phyloP scores from a whole-genome alignment of 2,888 invertebrate genomes.

The Philhelius pedissequus region DNA sequence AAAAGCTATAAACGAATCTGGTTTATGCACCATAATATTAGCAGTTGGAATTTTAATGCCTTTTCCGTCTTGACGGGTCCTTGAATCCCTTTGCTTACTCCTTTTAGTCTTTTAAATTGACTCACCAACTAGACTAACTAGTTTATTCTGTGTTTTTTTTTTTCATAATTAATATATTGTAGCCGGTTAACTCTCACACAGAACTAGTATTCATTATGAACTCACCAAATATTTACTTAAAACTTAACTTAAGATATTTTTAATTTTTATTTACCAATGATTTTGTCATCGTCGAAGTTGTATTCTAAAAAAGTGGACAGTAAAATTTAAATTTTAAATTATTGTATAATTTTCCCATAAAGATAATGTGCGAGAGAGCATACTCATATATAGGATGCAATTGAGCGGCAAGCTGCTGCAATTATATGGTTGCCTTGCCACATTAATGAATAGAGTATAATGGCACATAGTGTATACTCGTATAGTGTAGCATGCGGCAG shows the following conservation, averaged over 20 bases:
- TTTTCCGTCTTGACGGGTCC: background rate
- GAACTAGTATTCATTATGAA: background rate
- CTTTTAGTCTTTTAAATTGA: constrained; percentile 6
- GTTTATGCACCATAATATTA: constrained; percentile 28
- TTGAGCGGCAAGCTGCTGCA: constrained; percentile 43
- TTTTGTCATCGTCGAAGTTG: background rate
- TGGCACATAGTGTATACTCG: background rate
- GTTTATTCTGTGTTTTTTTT: constrained; percentile 5
- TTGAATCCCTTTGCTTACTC: constrained; percentile 42
- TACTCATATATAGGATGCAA: constrained; percentile 20
- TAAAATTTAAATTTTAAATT: background rate
- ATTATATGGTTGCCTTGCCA: constrained; percentile 64
- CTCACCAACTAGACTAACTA: constrained; percentile 31
- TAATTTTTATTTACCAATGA: background rate
- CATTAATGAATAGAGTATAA: constrained; percentile 46
- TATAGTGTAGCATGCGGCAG: background rate
- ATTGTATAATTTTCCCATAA: constrained; percentile 13
- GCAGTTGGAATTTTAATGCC: constrained; percentile 17
- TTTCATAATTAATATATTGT: background rate
- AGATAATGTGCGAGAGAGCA: constrained; percentile 25
- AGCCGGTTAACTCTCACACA: too few species aligned
- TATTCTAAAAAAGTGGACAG: constrained; percentile 13
- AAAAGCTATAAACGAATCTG: constrained; percentile 13
- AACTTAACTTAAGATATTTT: background rate
- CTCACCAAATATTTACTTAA: constrained; percentile 45